Evolutionary conservation across 2,113 vertebrate genomes (phyloP).

Genomic region (Phocoena phocoena): DNA sequence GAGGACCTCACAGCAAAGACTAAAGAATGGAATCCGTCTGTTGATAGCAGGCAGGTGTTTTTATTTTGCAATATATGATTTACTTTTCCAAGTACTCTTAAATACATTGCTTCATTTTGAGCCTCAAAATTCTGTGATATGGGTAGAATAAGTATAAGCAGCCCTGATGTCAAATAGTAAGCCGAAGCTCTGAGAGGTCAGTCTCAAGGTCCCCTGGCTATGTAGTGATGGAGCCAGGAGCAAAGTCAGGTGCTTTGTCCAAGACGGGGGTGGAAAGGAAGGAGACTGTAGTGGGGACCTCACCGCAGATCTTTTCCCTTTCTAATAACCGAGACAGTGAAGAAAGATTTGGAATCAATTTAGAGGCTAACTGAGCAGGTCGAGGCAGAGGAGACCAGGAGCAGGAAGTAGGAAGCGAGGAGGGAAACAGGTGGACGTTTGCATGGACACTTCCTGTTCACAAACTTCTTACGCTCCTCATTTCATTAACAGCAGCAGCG

Average conservation of each 20-base stretch:
- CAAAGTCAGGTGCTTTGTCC: not conserved
- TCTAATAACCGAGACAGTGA: not conserved
- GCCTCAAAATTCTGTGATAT: not conserved
- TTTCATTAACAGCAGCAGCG: conserved; percentile 79
- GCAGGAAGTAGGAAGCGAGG: conserved; percentile 29
- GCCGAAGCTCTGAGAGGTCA: not conserved
- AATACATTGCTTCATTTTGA: not conserved
- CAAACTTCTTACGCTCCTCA: conserved; percentile 69
- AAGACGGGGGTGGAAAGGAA: not conserved
- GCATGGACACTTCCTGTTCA: conserved; percentile 69
- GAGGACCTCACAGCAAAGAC: not conserved
- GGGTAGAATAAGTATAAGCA: not conserved
- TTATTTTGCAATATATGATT: not conserved
- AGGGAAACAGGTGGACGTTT: conserved; percentile 56
- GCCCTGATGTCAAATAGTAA: not conserved
- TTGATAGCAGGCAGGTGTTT: not conserved
- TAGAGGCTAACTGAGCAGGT: not conserved
- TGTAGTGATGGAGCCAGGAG: not conserved
- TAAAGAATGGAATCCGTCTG: not conserved
- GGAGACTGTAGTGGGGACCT: fast-evolving
- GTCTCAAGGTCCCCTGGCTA: not conserved
- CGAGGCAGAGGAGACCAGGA: not conserved
- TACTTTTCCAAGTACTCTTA: conserved; percentile 9
- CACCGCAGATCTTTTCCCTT: not conserved
- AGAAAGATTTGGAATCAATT: not conserved